Evolutionary conservation across 2,113 vertebrate species (phyloP), one percentile per base, ranked within the genome.

Genomic region (Pomatostomus ruficeps): DNA sequence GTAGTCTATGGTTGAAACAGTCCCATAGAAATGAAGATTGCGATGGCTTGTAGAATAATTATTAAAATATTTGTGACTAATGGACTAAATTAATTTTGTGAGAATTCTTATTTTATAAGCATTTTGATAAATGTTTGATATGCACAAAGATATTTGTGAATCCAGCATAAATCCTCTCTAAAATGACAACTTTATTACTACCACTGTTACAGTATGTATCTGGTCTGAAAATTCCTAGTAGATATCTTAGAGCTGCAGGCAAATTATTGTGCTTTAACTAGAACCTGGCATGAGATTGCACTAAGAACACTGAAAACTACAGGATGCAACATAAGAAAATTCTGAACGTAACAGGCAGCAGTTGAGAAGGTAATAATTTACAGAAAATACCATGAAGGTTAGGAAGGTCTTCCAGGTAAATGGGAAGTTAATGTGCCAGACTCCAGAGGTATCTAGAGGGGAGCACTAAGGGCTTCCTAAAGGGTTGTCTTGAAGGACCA

Each of bases 321-420:
- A 26, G 19, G 33, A 51, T 6, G 4, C 45, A 36, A 57, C 8
- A 10, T 31, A 48, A n/a, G 6, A 71, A 75, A 72, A 54, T 36
- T 9, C 6, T 46, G 10, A 72, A 63, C 0, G 0, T 63, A 58
- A 48, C 17, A 83, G 38, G 14, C 29, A 78, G 14, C 24, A 49
- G n/a, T 33, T 55, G 17, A 38, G 24, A 81, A 81, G 33, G 6
- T 40, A 18, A 33, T 7, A 88, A 29, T 11, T 63, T 87, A 58
- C 10, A 28, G 38, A 14, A 14, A 22, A 17, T 29, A 28, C 8
- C 28, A 11, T 19, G 42, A 93, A 80, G 16, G 19, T n/a, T 6
- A 12, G 14, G 5, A 73, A n/a, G 19, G 31, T 24, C 11, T 78
- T 24, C 54, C 12, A 62, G 5, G 2, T 16, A 9, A 70, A 59